Base-by-base conservation (phyloP, 2,113 vertebrate species). In the Phalacrocorax pelagicus region DNA sequence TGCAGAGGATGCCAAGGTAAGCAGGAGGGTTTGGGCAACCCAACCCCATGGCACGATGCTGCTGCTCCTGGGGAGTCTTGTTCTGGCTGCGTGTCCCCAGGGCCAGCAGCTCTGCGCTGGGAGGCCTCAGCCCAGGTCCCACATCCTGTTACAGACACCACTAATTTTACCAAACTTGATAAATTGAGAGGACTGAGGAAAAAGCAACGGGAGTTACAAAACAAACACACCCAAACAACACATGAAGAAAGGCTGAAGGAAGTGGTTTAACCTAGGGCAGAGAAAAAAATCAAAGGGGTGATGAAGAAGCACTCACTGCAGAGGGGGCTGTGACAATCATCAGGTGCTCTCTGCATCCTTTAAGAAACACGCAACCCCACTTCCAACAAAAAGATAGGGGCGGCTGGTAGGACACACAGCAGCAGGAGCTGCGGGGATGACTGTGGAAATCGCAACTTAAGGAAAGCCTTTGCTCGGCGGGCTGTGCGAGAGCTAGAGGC, bases 11-110 rank as follows among this genome's bases (percentile, higher is more conserved):
- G 2, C 42, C 5, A 3, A 69, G 22, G 18, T 42, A 14, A 62
- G 49, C 32, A 32, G 75, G 59, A 71, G 42, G 4, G 11, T 3
- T 51, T 51, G 38, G 26, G 54, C 38, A 81, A 34, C 30, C 4
- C 30, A 24, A 55, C 42, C 1, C 1, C 15, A 6, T 1, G 30
- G 34, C 0, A 0, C 0, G 1, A 26, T 36, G 5, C 69, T 16
- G 26, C 5, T 72, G 44, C 17, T 77, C 44, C 29, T 21, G 6
- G 26, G 22, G 14, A 47, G 12, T 27, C 29, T 61, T 2, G 0
- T 65, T 18, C 12, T 6, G 32, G 47, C 47, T 63, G 18, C 5
- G 0, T 15, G 10, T 49, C 81, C 52, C 29, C 10, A 1, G 11
- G 17, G 19, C 12, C 49, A 38, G 40, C 0, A 3, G 24, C 40